A percentile compares a stretch with the other conserved stretches of the same genome.
Conservation (phyloP, 2,888 invertebrate genomes). For the Lepidocyrtinus sp. region DNA sequence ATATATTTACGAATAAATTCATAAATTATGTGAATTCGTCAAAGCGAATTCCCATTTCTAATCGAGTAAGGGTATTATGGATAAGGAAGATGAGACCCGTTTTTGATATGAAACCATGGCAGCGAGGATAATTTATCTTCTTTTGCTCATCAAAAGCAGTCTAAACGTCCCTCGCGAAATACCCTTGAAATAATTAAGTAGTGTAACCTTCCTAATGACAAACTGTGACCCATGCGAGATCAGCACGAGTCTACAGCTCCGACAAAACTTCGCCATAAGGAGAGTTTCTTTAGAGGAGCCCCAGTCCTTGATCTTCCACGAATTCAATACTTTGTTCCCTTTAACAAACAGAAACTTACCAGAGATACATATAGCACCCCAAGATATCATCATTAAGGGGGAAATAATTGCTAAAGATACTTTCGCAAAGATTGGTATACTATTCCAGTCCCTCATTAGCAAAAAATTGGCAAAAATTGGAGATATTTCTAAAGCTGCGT, state of each 20-base stretch:
- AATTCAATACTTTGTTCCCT: neutral
- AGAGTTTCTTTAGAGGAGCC: neutral
- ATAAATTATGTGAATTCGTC: no score
- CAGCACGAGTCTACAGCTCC: neutral
- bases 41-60: no score
- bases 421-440: neutral
- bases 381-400: neutral
- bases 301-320: neutral
- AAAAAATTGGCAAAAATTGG: neutral
- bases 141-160: neutral
- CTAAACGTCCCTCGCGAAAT: neutral
- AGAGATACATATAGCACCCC: neutral
- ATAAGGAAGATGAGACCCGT: no score
- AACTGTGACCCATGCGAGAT: neutral
- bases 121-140: no score
- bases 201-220: neutral
- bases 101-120: no score
- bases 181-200: neutral
- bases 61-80: no score
- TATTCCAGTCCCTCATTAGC: neutral
- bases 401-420: neutral
- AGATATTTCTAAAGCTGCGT: neutral
- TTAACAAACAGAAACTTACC: neutral
- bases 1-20: no score
- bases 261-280: conserved; percentile 7